Conservation (phyloP, 2,797 vertebrate genomes). For the Cephalopachus bancanus region DNA sequence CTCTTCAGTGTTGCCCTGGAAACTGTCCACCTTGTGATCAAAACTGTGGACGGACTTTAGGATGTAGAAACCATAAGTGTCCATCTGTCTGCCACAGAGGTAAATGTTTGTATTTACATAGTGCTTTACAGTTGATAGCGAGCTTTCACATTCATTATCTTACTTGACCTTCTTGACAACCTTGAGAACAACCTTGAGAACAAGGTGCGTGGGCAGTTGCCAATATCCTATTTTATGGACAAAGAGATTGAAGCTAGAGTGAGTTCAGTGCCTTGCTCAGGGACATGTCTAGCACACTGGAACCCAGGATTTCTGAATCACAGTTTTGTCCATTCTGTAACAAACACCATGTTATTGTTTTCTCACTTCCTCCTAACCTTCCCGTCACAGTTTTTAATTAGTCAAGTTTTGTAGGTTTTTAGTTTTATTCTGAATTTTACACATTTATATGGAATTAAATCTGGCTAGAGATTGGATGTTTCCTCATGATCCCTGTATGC, state of each 20-base stretch:
- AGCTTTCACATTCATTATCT: constrained; percentile 25
- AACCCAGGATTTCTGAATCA: constrained; percentile 31
- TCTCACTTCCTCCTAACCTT: not conserved
- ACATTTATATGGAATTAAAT: constrained; percentile 42
- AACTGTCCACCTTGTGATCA: constrained; percentile 97
- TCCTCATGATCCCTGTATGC: not conserved
- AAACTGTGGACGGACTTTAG: constrained; percentile 93
- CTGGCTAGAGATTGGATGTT: constrained; percentile 4
- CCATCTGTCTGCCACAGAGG: constrained; percentile 98
- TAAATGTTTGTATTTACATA: constrained; percentile 86
- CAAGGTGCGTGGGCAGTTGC: not conserved
- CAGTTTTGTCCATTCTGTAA: constrained; percentile 33
- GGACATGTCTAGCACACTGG: constrained; percentile 31
- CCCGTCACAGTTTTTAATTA: not conserved
- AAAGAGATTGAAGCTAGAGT: not conserved
- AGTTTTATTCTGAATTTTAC: constrained; percentile 62
- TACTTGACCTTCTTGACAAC: not conserved
- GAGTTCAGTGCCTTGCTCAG: not conserved
- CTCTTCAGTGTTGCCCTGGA: constrained; percentile 95
- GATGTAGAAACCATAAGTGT: constrained; percentile 98
- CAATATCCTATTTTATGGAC: not conserved
- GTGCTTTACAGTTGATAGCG: constrained; percentile 38
- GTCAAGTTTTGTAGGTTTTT: constrained; percentile 43
- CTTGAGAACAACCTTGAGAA: not conserved
- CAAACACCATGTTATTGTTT: not conserved